Evolutionary conservation across 2,888 invertebrate species (phyloP), one percentile per base, ranked within the genome.

Genomic region (Choreutis nemorana): DNA sequence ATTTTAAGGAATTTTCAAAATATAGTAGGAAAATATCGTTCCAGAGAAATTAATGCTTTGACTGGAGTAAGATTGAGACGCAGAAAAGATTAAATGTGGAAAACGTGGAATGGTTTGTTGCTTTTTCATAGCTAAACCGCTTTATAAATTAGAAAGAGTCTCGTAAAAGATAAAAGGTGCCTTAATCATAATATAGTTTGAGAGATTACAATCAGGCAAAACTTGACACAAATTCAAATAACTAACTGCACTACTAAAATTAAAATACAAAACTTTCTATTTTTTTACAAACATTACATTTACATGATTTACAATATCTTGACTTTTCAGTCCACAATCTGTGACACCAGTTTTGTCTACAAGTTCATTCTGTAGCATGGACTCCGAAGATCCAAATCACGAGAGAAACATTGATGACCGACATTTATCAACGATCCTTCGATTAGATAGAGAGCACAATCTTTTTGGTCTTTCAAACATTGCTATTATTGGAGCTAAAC

Each of bases 1-100:
- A 12, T 31, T 25, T 4, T 4, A 24, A 25, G 27, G 13, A 14
- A 9, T 18, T 6, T n/a, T 13, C 25, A 32, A 39, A 39, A 37
- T 50, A 49, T 36, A 56, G 42, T 48, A 42, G 36, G 36, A 42
- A 56, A 44, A 50, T 70, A 50, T 66, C 54, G 41, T 73, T 73
- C 42, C 73, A 73, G 72, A 68, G 51, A 50, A 31, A 33, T 56
- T 37, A 70, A 73, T 42, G 72, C 72, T 39, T 48, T 75, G 42
- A 72, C 75, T 47, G 75, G 72, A 39, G 70, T 67, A 34, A 58
- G n/a, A n/a, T n/a, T n/a, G n/a, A n/a, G n/a, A n/a, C n/a, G n/a
- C n/a, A n/a, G n/a, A n/a, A n/a, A n/a, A n/a, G n/a, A n/a, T n/a
- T n/a, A n/a, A n/a, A n/a, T n/a, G n/a, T n/a, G n/a, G n/a, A n/a